Conservation (phyloP, 2,888 invertebrate genomes). For the Brachyopa scutellaris region DNA sequence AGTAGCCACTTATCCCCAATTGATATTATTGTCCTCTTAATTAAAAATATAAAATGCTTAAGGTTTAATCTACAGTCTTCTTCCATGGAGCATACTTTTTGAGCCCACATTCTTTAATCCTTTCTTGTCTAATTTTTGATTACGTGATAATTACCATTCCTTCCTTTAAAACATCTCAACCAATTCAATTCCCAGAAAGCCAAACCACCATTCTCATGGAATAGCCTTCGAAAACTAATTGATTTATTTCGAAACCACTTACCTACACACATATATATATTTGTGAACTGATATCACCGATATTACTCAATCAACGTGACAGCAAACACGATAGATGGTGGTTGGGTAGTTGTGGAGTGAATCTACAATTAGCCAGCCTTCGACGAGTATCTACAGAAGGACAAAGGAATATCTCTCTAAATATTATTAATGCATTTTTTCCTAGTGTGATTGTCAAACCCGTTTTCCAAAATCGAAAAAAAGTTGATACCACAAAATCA, state of each 20-base stretch:
- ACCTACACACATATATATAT: background rate
- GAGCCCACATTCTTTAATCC: no score
- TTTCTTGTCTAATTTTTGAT: no score
- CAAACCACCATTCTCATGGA: constrained; percentile 28
- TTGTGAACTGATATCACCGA: constrained; percentile 46
- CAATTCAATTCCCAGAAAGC: background rate
- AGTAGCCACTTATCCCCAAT: no score
- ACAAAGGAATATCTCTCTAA: constrained; percentile 34
- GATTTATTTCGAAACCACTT: constrained; percentile 62
- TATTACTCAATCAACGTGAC: constrained; percentile 70
- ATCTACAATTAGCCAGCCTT: constrained; percentile 51
- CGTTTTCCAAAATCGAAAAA: constrained; percentile 24
- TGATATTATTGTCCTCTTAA: no score
- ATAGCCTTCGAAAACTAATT: constrained; percentile 46
- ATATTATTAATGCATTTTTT: constrained; percentile 70
- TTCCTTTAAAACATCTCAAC: background rate
- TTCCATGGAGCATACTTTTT: no score
- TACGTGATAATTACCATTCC: background rate
- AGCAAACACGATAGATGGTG: constrained; percentile 52
- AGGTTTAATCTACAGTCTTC: no score
- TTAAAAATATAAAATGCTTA: no score
- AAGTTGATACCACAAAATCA: constrained; percentile 28
- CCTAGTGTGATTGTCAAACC: constrained; percentile 62
- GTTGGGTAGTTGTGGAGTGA: constrained; percentile 33
- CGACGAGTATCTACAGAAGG: constrained; percentile 13